phyloP scores from a whole-genome alignment of 2,888 invertebrate genomes.

The Eristalis pertinax region DNA sequence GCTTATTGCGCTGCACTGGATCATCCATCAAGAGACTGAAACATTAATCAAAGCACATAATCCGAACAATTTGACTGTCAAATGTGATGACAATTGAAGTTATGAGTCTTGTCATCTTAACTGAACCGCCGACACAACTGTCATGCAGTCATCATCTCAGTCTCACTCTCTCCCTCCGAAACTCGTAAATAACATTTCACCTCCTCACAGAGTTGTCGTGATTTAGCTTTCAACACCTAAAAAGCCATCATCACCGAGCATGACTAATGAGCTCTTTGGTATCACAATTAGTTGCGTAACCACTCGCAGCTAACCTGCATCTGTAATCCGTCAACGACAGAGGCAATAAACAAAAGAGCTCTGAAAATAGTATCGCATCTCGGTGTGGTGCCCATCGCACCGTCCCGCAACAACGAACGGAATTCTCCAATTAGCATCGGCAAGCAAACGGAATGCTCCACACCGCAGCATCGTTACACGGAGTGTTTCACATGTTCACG shows the following conservation, averaged over 20 bases:
- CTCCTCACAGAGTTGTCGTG: conserved; percentile 19
- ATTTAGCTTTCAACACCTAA: conserved; percentile 23
- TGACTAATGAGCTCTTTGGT: conserved; percentile 40
- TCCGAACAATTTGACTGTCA: background rate
- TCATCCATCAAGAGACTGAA: too few relatives aligned
- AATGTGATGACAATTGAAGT: background rate
- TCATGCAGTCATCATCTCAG: background rate
- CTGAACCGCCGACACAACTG: background rate
- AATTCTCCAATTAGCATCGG: conserved; percentile 30
- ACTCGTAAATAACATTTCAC: background rate
- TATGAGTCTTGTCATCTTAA: background rate
- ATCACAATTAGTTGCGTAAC: background rate
- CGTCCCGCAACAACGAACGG: background rate
- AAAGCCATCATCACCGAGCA: background rate
- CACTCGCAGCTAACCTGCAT: conserved; percentile 13
- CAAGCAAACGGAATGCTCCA: conserved; percentile 1
- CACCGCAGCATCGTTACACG: background rate
- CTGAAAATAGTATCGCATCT: background rate
- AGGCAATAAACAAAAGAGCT: conserved; percentile 15
- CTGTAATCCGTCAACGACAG: conserved; percentile 25
- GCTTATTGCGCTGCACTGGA: too few relatives aligned
- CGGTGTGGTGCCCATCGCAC: background rate
- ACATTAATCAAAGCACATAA: too few relatives aligned
- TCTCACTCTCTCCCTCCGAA: background rate
- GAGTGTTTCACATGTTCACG: background rate